Evolutionary conservation across 2,888 invertebrate species (phyloP), one percentile per base, ranked within the genome.

Genomic region (Diplolepis rosae): DNA sequence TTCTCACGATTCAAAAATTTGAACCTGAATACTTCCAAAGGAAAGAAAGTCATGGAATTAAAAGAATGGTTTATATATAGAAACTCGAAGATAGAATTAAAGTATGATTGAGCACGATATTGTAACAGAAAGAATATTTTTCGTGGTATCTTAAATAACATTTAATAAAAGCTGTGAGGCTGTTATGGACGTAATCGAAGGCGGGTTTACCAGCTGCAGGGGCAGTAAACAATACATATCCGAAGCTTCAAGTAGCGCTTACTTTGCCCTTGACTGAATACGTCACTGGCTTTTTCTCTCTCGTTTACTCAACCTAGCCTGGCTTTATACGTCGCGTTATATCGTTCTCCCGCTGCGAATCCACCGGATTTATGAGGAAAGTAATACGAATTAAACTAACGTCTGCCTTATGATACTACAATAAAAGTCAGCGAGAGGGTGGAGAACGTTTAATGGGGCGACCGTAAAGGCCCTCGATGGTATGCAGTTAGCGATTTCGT

Each of bases 361-460:
- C 84, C 82, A 77, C 78, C 75, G 82, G 82, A 85, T 86, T 86
- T 86, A 86, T 81, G 85, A 79, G 82, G 73, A 79, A 82, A 80
- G 80, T 85, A 85, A 85, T 84, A 80, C 83, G 86, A 86, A 86
- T 86, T 85, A 85, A 86, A 85, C 83, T 82, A 83, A 84, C 83
- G 83, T 83, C 80, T 81, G 77, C 77, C 77, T 79, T 77, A 77
- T 78, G 76, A 77, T 77, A 72, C 74, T 75, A 75, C 77, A 75
- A 78, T 77, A 79, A 79, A 79, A 79, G 77, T 77, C 77, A 72
- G 71, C 32, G 66, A 65, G 71, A 76, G 72, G 72, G 75, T 66
- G 65, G 71, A 70, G 70, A 68, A n/a, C 52, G 28, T 18, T 54
- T 54, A 54, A 54, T 54, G 30, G 54, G 18, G 30, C 30, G 54